phyloP scores from a whole-genome alignment of 2,888 invertebrate genomes.

The Cephalotes varians region DNA sequence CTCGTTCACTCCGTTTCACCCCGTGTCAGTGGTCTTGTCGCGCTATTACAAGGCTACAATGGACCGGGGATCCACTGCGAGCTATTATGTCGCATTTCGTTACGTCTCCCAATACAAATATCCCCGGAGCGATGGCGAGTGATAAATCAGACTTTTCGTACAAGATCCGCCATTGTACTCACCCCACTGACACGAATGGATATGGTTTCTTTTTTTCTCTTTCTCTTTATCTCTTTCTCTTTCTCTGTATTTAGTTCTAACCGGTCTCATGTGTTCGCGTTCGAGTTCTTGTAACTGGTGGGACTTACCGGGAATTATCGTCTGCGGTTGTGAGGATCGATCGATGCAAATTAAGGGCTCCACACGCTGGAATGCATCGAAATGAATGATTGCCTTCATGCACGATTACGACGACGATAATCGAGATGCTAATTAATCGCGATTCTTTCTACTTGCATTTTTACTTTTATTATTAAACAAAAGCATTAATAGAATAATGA shows the following conservation, averaged over 20 bases:
- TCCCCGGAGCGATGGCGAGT: conserved; percentile 77
- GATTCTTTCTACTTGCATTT: neutral
- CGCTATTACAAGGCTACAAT: conserved; percentile 83
- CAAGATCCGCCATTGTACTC: conserved; percentile 81
- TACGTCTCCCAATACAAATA: conserved; percentile 85
- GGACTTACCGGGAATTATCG: conserved; percentile 68
- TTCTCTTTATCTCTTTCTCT: conserved; percentile 13
- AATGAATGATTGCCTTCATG: conserved; percentile 38
- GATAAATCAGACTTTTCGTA: conserved; percentile 85
- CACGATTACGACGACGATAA: conserved; percentile 11
- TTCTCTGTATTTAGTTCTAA: conserved; percentile 48
- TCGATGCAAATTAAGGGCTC: conserved; percentile 71
- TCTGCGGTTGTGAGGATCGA: conserved; percentile 68
- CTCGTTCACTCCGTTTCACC: conserved; percentile 58
- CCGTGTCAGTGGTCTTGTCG: conserved; percentile 82
- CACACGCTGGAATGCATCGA: conserved; percentile 55
- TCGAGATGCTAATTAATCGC: conserved; percentile 12
- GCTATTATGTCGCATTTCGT: conserved; percentile 85
- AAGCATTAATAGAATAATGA: neutral
- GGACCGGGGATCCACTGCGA: conserved; percentile 82
- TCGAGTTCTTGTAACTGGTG: conserved; percentile 67
- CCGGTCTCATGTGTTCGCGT: conserved; percentile 73
- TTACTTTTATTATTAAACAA: neutral
- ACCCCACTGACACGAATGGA: conserved; percentile 79
- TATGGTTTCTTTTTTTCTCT: conserved; percentile 57